These are phyloP conservation scores for Anneissia japonica DNA, from an alignment of 35 echinoderm and acorn worm species.

Conservation along the genomic window DNA sequence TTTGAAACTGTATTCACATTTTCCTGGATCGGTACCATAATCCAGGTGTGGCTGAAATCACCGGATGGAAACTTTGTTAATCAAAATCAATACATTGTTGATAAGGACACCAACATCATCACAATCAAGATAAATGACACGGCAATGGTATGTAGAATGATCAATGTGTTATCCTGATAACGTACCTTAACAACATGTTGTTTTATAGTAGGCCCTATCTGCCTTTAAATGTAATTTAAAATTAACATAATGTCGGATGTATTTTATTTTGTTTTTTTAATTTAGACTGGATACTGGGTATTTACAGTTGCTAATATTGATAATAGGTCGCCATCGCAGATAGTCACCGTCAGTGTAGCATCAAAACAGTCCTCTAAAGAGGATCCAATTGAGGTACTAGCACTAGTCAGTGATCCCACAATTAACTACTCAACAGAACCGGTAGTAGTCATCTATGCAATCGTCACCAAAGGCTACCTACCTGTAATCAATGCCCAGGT, in stretches of 20 bases:
- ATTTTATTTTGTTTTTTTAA: neutral
- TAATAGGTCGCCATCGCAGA: neutral
- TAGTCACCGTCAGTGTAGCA: conserved; percentile 11
- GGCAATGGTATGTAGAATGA: conserved; percentile 28
- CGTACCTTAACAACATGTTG: too few relatives aligned
- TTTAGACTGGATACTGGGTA: conserved; percentile 23
- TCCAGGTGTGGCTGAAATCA: neutral
- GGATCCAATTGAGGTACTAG: neutral
- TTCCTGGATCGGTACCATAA: conserved; percentile 15
- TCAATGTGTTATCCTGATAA: too few relatives aligned
- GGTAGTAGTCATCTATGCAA: conserved; percentile 26
- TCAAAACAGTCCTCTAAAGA: conserved; percentile 15
- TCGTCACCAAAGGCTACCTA: conserved; percentile 46
- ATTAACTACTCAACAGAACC: conserved; percentile 7
- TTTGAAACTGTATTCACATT: conserved; percentile 16
- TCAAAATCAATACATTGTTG: conserved; percentile 4
- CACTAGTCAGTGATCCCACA: neutral
- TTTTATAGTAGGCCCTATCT: too few relatives aligned
- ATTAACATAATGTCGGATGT: too few relatives aligned
- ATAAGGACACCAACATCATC: conserved; percentile 13
- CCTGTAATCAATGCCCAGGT: conserved; percentile 57
- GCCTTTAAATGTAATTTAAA: too few relatives aligned
- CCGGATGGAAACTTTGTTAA: neutral
- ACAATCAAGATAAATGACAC: conserved; percentile 13
- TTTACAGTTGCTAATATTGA: conserved; percentile 6